Conservation (phyloP, 1,140 invertebrate species). For the Aleiodes sp. region DNA sequence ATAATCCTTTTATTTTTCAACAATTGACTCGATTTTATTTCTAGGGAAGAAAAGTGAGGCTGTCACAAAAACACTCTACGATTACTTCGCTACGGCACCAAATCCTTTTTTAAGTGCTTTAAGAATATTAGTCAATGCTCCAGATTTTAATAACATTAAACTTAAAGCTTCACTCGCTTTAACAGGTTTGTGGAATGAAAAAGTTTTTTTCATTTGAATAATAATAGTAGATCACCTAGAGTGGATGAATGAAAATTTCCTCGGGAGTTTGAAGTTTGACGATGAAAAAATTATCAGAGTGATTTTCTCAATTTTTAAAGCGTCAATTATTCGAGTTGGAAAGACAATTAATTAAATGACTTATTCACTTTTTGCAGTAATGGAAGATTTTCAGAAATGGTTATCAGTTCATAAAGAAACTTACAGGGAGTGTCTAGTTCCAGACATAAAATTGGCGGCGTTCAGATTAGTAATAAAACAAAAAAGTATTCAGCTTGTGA, state of each 20-base stretch:
- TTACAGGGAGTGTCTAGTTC: constrained; percentile 59
- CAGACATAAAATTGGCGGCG: constrained; percentile 69
- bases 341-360: too few species aligned
- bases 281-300: too few species aligned
- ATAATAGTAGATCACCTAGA: too few species aligned
- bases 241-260: too few species aligned
- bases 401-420: constrained; percentile 49
- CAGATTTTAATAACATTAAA: constrained; percentile 69
- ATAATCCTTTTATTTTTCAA: background rate
- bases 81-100: constrained; percentile 62
- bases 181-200: constrained; percentile 54
- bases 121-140: constrained; percentile 68
- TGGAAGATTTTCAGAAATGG: constrained; percentile 71
- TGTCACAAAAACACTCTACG: constrained; percentile 64
- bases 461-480: constrained; percentile 70
- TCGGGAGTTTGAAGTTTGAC: too few species aligned
- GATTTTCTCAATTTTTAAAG: too few species aligned
- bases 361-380: constrained; percentile 59
- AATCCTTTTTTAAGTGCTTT: constrained; percentile 69
- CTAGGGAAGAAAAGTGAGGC: constrained; percentile 69
- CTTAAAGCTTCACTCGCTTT: constrained; percentile 66
- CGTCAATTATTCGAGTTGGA: too few species aligned
- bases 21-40: constrained; percentile 11
- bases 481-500: constrained; percentile 65
- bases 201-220: constrained; percentile 21